A percentile compares a stretch with the other conserved stretches of the same genome.
phyloP scores from a whole-genome alignment of 2,113 vertebrate genomes.

The Muscicapa adusta region DNA sequence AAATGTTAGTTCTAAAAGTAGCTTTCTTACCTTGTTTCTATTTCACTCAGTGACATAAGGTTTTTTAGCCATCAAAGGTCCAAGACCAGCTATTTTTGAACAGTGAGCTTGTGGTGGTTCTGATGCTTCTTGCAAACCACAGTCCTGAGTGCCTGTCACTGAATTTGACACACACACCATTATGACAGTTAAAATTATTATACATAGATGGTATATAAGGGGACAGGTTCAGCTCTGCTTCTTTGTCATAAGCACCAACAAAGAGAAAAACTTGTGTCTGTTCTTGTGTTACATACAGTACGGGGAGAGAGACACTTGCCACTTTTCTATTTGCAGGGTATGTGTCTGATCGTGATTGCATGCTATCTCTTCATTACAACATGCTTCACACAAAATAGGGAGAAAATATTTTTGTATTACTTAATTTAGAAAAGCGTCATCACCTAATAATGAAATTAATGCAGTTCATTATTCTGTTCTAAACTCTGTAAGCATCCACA shows the following conservation, averaged over 20 bases:
- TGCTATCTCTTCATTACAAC: not conserved
- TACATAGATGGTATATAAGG: not conserved
- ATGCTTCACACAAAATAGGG: not conserved
- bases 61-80: not conserved
- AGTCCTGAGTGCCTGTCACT: not conserved
- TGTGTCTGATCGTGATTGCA: not conserved
- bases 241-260: not conserved
- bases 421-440: not conserved
- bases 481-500: not conserved
- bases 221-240: not conserved
- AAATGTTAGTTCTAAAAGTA: conserved; percentile 51
- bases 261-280: not conserved
- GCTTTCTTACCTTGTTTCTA: conserved; percentile 2
- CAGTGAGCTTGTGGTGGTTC: not conserved
- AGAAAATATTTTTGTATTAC: not conserved
- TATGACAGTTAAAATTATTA: not conserved
- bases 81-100: conserved; percentile 35
- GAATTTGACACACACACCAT: not conserved
- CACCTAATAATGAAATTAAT: not conserved
- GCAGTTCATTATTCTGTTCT: not conserved
- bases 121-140: not conserved
- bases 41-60: not conserved
- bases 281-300: not conserved
- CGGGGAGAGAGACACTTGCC: rapidly evolving
- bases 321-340: not conserved